Percentiles rank a stretch among this genome's conserved stretches.
These are phyloP conservation scores for Drosophila fuyamai DNA, from an alignment of 1,140 invertebrate species.

Conservation along the genomic window DNA sequence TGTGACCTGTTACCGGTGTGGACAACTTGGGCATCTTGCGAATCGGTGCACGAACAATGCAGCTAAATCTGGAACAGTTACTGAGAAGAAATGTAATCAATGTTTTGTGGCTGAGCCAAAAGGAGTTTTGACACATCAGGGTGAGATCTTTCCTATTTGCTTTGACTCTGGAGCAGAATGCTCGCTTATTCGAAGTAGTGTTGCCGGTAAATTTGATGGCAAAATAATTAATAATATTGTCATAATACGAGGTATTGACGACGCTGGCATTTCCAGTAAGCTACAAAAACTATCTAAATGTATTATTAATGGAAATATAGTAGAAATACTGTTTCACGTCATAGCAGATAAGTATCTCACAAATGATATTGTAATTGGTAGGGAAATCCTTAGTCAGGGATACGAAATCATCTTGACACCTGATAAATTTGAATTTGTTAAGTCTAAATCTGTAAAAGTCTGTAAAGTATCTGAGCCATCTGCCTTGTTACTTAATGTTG, in stretches of 20 bases:
- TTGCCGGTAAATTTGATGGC: constrained; percentile 10
- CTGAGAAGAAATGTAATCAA: constrained; percentile 8
- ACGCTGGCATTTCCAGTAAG: constrained; percentile 1
- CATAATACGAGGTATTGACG: not conserved
- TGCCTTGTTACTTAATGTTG: constrained; percentile 12
- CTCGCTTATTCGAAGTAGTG: not conserved
- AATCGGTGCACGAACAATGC: constrained; percentile 16
- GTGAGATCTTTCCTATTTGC: constrained; percentile 1
- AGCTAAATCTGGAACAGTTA: constrained; percentile 2
- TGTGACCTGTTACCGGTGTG: constrained; percentile 13
- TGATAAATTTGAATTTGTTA: constrained; percentile 4
- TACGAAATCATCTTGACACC: not conserved
- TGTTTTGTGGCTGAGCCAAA: not conserved
- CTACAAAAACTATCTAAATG: constrained; percentile 1
- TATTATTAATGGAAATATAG: not conserved
- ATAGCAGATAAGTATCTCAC: not conserved
- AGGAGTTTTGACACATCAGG: not conserved
- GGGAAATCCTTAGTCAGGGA: too few species aligned
- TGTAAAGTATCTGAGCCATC: constrained; percentile 1
- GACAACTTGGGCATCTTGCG: constrained; percentile 25
- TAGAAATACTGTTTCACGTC: not conserved
- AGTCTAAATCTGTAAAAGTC: not conserved
- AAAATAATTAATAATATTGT: not conserved
- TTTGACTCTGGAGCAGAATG: constrained; percentile 6
- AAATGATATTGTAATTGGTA: constrained; percentile 1